phyloP scores from a whole-genome alignment of 1,140 invertebrate species.

The Trypoxylus dichotomus region DNA sequence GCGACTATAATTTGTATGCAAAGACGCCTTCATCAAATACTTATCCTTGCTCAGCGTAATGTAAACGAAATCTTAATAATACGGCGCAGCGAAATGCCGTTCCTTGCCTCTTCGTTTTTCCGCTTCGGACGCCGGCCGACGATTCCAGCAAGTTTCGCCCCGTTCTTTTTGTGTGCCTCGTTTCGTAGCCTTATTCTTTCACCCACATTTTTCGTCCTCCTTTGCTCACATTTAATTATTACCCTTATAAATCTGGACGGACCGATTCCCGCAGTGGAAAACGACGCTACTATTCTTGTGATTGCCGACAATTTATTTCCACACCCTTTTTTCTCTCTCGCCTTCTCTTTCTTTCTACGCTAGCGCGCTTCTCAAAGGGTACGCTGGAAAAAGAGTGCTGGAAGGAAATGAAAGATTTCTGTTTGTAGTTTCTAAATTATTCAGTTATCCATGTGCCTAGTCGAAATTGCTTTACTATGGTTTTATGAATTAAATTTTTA shows the following conservation, averaged over 20 bases:
- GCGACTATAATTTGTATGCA: too few species aligned
- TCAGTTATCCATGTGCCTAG: too few species aligned
- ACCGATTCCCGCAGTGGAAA: constrained; percentile 9
- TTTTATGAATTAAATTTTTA: too few species aligned
- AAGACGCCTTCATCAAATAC: too few species aligned
- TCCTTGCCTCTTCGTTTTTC: neutral
- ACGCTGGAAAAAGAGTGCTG: too few species aligned
- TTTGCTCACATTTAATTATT: constrained; percentile 15
- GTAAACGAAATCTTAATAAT: neutral
- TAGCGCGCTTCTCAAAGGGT: too few species aligned
- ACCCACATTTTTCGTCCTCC: neutral
- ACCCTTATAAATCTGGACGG: constrained; percentile 9
- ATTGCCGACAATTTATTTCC: constrained; percentile 15
- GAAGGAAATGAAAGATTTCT: too few species aligned
- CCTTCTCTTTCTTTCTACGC: neutral
- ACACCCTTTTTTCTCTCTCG: neutral
- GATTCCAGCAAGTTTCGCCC: neutral
- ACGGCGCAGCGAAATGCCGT: neutral
- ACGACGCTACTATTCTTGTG: neutral
- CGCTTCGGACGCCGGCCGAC: neutral
- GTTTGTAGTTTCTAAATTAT: too few species aligned
- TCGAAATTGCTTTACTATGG: too few species aligned
- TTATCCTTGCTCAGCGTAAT: too few species aligned
- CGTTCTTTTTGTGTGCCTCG: neutral
- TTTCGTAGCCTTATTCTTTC: neutral